A percentile compares a stretch with the other conserved stretches of the same genome.
Evolutionary conservation across 2,113 vertebrate genomes (phyloP).

Genomic region (Pelodiscus sinensis): DNA sequence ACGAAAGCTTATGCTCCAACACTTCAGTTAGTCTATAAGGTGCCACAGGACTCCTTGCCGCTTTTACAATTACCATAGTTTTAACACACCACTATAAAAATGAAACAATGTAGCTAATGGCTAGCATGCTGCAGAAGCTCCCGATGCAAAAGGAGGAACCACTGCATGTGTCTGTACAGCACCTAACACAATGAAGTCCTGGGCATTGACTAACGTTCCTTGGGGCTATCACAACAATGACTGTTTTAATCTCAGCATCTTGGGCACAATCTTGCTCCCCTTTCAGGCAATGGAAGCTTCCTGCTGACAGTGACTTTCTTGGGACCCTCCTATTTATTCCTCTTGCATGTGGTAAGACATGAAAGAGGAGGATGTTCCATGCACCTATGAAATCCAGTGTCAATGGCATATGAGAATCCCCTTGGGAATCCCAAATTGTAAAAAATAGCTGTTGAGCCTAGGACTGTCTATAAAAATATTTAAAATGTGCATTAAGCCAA

Average conservation of each 20-base stretch:
- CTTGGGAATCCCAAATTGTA: not conserved
- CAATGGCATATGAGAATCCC: accelerated
- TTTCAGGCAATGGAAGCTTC: not conserved
- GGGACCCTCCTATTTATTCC: not conserved
- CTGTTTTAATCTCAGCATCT: not conserved
- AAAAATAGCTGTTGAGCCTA: not conserved
- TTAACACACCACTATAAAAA: not conserved
- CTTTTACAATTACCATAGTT: not conserved
- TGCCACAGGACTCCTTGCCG: no score
- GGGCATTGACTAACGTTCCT: not conserved
- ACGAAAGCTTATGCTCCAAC: no score
- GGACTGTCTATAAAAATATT: not conserved
- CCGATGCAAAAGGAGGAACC: not conserved
- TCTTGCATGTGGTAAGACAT: not conserved
- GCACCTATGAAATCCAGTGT: not conserved
- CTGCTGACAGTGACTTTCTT: not conserved
- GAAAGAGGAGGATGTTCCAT: not conserved
- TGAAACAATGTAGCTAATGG: accelerated
- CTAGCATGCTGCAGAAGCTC: accelerated
- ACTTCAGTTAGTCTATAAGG: no score
- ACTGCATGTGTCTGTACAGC: accelerated
- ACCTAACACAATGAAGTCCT: not conserved
- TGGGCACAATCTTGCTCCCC: not conserved
- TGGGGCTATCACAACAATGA: not conserved
- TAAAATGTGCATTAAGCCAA: not conserved